Conservation (phyloP, 2,888 invertebrate species). For the Hartigia nigra region DNA sequence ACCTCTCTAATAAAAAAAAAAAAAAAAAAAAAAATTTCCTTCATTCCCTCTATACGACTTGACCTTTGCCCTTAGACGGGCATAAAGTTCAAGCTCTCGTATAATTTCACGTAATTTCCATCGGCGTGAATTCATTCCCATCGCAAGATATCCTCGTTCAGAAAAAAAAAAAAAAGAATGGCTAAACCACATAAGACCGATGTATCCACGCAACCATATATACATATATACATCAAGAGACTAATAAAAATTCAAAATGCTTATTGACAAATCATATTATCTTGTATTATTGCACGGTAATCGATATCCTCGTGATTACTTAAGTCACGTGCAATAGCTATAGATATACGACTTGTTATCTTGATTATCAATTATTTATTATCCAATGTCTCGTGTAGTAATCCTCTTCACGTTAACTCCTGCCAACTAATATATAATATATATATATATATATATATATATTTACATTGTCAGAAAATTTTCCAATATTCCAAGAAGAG, state of each 20-base stretch:
- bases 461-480: background rate
- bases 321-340: background rate
- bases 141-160: background rate
- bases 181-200: background rate
- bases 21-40: background rate
- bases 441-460: too few species aligned
- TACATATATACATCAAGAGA: background rate
- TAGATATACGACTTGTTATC: background rate
- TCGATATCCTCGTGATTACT: background rate
- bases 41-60: background rate
- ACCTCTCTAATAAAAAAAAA: background rate
- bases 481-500: background rate
- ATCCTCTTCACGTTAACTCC: background rate
- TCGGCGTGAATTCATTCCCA: background rate
- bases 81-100: background rate
- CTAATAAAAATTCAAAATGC: background rate
- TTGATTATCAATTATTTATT: background rate
- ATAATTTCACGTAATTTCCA: background rate
- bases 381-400: background rate
- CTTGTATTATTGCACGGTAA: background rate
- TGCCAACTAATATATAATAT: too few species aligned
- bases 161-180: too few species aligned
- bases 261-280: background rate
- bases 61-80: background rate
- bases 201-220: background rate